phyloP scores from a whole-genome alignment of 2,888 invertebrate species.

The Thereva unica region DNA sequence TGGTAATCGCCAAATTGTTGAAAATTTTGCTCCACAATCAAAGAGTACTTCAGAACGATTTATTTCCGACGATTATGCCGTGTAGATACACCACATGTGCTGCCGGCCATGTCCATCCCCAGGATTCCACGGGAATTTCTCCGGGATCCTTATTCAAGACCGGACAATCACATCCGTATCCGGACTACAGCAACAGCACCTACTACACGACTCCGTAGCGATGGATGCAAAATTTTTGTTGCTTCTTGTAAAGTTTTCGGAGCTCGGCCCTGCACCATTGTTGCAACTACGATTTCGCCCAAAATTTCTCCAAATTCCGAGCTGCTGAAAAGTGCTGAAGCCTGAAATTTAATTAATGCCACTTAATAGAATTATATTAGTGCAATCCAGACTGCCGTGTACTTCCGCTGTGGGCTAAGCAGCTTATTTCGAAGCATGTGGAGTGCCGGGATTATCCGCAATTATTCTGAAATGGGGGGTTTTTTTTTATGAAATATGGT shows the following conservation, averaged over 20 bases:
- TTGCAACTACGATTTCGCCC: too few relatives aligned
- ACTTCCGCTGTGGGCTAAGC: too few relatives aligned
- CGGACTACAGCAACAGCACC: slow-evolving; percentile 8
- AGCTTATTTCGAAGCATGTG: too few relatives aligned
- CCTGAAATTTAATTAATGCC: slow-evolving; percentile 35
- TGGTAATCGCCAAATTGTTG: slow-evolving; percentile 45
- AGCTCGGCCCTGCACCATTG: too few relatives aligned
- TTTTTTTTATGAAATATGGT: too few relatives aligned
- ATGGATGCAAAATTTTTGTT: slow-evolving; percentile 5
- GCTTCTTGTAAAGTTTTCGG: not conserved
- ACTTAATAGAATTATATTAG: slow-evolving; percentile 22
- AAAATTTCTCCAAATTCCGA: too few relatives aligned
- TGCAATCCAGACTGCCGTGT: too few relatives aligned
- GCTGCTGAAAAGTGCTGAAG: slow-evolving; percentile 6
- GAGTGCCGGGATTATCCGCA: too few relatives aligned
- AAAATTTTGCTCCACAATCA: slow-evolving; percentile 46
- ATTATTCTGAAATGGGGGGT: too few relatives aligned
- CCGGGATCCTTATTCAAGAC: slow-evolving; percentile 10
- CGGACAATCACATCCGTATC: slow-evolving; percentile 26
- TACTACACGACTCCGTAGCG: not conserved
- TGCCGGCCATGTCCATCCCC: not conserved
- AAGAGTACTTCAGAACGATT: slow-evolving; percentile 45
- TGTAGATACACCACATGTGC: too few relatives aligned
- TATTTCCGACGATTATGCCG: slow-evolving; percentile 44
- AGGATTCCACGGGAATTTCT: not conserved